phyloP scores from a whole-genome alignment of 92 coral and sea anemone genomes.

The Epizoanthus stellaris region DNA sequence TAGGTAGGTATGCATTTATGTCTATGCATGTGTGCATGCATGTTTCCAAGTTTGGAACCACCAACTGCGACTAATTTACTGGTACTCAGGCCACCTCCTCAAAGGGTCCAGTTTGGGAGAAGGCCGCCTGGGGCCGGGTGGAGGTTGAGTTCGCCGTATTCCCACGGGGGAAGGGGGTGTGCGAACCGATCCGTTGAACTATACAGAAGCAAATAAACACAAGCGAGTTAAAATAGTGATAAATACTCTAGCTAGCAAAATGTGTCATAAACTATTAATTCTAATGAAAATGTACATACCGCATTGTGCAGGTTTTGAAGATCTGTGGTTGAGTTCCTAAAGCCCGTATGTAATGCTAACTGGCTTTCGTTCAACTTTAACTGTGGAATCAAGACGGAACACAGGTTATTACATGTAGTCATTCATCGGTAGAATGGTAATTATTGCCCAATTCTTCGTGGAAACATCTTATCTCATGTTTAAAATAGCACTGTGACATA shows the following conservation, averaged over 20 bases:
- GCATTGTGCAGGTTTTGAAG: conserved; percentile 58
- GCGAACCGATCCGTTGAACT: conserved; percentile 29
- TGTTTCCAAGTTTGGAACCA: no score
- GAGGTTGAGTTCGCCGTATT: conserved; percentile 35
- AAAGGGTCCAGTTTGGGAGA: conserved; percentile 41
- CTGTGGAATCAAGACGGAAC: conserved; percentile 39
- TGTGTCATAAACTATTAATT: not conserved
- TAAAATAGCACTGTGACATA: no score
- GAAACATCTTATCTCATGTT: no score
- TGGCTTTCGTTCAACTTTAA: conserved; percentile 75
- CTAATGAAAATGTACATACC: conserved; percentile 21
- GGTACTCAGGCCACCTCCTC: conserved; percentile 49
- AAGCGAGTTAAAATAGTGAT: not conserved
- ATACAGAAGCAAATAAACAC: not conserved
- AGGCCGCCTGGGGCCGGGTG: conserved; percentile 38
- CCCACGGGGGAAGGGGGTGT: conserved; percentile 32
- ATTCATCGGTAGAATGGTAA: not conserved
- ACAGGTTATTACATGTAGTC: not conserved
- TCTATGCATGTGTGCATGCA: no score
- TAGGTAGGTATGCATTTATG: no score
- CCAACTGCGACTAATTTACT: not conserved
- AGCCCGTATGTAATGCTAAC: conserved; percentile 69
- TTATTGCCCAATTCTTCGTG: no score
- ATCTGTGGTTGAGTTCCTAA: conserved; percentile 62
- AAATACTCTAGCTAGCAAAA: not conserved